Evolutionary conservation across 2,888 invertebrate genomes (phyloP).

Genomic region (Prosapia bicincta): DNA sequence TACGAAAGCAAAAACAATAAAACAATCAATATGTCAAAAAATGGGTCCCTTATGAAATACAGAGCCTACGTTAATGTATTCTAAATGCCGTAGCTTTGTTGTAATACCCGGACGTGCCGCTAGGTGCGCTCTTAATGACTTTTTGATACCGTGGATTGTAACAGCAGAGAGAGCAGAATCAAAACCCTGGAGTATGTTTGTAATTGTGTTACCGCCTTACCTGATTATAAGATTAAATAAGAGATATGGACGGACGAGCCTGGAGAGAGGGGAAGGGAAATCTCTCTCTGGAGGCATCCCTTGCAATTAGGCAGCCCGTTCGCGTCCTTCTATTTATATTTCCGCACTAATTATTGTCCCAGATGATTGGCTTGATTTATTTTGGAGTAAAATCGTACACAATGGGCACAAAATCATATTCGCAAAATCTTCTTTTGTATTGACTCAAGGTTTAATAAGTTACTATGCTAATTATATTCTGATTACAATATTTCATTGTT

Average conservation of each 20-base stretch:
- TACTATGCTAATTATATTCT: too few relatives aligned
- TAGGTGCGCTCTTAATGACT: background rate
- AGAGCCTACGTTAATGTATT: background rate
- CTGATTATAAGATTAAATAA: conserved; percentile 2
- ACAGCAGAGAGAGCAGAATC: background rate
- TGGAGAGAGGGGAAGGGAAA: too few relatives aligned
- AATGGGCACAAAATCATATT: too few relatives aligned
- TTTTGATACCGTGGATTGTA: background rate
- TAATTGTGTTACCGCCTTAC: background rate
- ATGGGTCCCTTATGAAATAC: too few relatives aligned
- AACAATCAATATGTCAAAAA: too few relatives aligned
- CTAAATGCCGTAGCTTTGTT: background rate
- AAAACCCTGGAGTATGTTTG: background rate
- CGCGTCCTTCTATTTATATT: background rate
- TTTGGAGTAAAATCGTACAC: too few relatives aligned
- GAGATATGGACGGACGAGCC: background rate
- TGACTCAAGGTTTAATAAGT: too few relatives aligned
- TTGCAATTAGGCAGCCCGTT: background rate
- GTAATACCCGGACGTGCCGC: background rate
- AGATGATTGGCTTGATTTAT: background rate
- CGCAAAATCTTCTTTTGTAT: too few relatives aligned
- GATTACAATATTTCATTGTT: too few relatives aligned
- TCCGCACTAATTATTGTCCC: background rate
- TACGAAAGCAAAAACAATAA: too few relatives aligned
- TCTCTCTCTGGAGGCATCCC: background rate